These are phyloP conservation scores for Hirtodrosophila trivittata DNA, from an alignment of 2,888 invertebrate genomes.

Conservation along the genomic window DNA sequence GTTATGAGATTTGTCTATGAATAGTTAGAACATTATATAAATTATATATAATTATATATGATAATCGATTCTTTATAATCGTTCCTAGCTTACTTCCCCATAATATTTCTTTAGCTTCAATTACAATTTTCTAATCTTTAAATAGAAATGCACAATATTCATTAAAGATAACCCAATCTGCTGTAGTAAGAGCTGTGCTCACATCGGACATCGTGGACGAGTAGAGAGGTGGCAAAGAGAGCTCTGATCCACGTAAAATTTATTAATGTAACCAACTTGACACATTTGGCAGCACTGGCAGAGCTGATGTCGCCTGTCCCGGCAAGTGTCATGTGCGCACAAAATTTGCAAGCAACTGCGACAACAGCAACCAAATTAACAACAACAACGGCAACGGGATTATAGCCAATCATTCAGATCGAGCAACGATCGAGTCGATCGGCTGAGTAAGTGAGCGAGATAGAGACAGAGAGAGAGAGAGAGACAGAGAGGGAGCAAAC, in stretches of 20 bases:
- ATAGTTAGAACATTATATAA: too few relatives aligned
- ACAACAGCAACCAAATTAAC: constrained; percentile 63
- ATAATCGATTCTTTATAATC: too few relatives aligned
- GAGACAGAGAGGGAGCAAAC: constrained; percentile 30
- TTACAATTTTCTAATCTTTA: too few relatives aligned
- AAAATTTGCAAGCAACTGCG: constrained; percentile 72
- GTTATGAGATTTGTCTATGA: too few relatives aligned
- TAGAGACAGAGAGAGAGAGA: constrained; percentile 4
- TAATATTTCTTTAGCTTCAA: too few relatives aligned
- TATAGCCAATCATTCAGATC: constrained; percentile 71
- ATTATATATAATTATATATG: too few relatives aligned
- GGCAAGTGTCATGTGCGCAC: constrained; percentile 73
- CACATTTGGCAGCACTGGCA: constrained; percentile 76
- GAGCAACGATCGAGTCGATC: constrained; percentile 49
- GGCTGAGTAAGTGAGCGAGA: constrained; percentile 6
- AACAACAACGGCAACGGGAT: constrained; percentile 30
- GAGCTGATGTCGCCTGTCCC: constrained; percentile 73
- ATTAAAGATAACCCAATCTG: too few relatives aligned
- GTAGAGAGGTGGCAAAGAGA: neutral
- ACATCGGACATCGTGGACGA: neutral
- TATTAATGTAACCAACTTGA: constrained; percentile 76
- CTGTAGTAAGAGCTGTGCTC: constrained; percentile 11
- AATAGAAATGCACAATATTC: too few relatives aligned
- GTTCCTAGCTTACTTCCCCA: too few relatives aligned
- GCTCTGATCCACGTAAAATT: constrained; percentile 65